Evolutionary conservation across 2,113 vertebrate genomes (phyloP), one percentile per base, ranked within the genome.

Genomic region (Capreolus pygargus): DNA sequence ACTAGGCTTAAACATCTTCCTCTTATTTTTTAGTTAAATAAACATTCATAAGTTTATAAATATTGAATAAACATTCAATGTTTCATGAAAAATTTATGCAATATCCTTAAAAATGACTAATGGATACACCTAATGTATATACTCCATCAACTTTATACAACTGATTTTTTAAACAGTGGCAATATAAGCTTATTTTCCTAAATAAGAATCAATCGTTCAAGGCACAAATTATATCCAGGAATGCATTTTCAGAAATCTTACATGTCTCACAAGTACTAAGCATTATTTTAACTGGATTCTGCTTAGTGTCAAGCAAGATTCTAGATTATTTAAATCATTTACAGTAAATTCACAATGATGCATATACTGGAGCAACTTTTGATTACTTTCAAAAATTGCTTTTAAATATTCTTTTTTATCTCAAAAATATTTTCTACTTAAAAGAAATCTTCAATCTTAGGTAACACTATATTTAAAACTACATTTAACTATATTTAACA

Each of bases 391-490:
- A 92, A 95, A 89, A 86, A 57, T 30, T 94, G n/a, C 54, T 39
- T 91, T 58, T 86, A 92, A 91, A n/a, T 6, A 43, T 81, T 82
- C 16, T 60, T 60, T 78, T 58, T 19, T 13, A 86, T 90, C 89
- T 95, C 39, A 76, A 90, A 86, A 57, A 64, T 0, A 2, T 33
- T 87, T 96, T 36, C 67, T 57, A 90, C 85, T 95, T 95, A 39
- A 36, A 82, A 94, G 27, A 85, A 78, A n/a, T 94, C 60, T 87
- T 84, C 36, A 85, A 28, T 86, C 30, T 92, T 86, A 36, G 6
- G 47, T 36, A 94, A 93, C 27, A 94, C 17, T 95, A 58, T 92
- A 82, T 95, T 96, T 76, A 81, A 97, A 93, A 61, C 9, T 70
- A 39, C 19, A 6, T 70, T 70, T 43, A 95, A 96, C 36, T 39